phyloP scores from a whole-genome alignment of 2,888 invertebrate species.

The Deilephila porcellus region DNA sequence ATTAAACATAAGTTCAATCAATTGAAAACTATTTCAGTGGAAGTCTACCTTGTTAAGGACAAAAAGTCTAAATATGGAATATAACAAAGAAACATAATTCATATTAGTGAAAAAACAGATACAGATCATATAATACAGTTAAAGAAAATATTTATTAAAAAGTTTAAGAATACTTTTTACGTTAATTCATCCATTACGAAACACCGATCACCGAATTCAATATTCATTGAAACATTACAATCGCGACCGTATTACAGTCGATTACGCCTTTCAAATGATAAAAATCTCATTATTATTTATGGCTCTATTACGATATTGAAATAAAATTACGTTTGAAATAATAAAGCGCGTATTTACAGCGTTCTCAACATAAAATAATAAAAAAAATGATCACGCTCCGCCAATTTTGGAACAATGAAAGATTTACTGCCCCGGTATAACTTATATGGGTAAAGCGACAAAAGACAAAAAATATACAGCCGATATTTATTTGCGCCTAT shows the following conservation, averaged over 20 bases:
- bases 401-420: background rate
- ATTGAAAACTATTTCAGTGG: no score
- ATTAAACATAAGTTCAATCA: no score
- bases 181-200: slow-evolving; percentile 1
- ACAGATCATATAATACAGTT: background rate
- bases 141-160: no score
- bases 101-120: background rate
- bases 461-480: background rate
- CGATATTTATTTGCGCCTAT: background rate
- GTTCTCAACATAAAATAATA: background rate
- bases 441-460: background rate
- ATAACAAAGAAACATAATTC: background rate
- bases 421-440: background rate
- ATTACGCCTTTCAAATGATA: slow-evolving; percentile 17
- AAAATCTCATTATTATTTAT: slow-evolving; percentile 14
- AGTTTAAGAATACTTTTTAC: background rate
- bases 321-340: background rate
- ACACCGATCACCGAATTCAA: slow-evolving; percentile 4
- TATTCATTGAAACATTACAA: slow-evolving; percentile 16
- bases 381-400: background rate
- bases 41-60: no score
- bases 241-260: background rate
- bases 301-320: background rate
- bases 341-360: background rate
- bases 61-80: no score